A percentile compares a stretch with the other conserved stretches of the same genome.
Conservation (phyloP, 2,797 vertebrate species). For the Ptychobarbus kaznakovi region DNA sequence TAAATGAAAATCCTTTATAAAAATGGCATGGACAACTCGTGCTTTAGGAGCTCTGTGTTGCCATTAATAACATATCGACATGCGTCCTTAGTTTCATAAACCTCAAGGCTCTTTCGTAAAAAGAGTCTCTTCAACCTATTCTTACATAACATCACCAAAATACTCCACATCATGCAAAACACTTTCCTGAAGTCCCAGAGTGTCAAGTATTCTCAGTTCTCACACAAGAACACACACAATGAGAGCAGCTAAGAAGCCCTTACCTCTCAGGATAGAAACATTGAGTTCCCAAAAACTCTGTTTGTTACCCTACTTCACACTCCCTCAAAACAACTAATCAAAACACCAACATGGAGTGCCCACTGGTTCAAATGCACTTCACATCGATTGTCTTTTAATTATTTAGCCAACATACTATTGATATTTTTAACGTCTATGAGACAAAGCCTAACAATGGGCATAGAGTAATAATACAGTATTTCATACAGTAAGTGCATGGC, state of each 20-base stretch:
- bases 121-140: conserved; percentile 1
- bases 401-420: not conserved
- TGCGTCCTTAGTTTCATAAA: not conserved
- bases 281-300: not conserved
- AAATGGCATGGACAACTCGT: not conserved
- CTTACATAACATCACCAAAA: conserved; percentile 15
- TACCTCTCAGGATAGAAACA: conserved; percentile 15
- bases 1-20: not conserved
- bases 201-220: not conserved
- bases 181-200: not conserved
- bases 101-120: not conserved
- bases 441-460: not conserved
- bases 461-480: too few species aligned
- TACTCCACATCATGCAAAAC: not conserved
- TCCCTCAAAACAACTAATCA: conserved; percentile 24
- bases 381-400: conserved; percentile 26
- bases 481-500: not conserved
- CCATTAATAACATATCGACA: not conserved
- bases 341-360: not conserved
- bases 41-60: not conserved
- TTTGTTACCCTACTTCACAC: not conserved
- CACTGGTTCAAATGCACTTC: conserved; percentile 26
- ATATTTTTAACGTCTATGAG: conserved; percentile 7
- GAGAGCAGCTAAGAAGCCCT: conserved; percentile 10
- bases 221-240: not conserved